Evolutionary conservation across 2,113 vertebrate genomes (phyloP).

Genomic region (Eleginops maclovinus): DNA sequence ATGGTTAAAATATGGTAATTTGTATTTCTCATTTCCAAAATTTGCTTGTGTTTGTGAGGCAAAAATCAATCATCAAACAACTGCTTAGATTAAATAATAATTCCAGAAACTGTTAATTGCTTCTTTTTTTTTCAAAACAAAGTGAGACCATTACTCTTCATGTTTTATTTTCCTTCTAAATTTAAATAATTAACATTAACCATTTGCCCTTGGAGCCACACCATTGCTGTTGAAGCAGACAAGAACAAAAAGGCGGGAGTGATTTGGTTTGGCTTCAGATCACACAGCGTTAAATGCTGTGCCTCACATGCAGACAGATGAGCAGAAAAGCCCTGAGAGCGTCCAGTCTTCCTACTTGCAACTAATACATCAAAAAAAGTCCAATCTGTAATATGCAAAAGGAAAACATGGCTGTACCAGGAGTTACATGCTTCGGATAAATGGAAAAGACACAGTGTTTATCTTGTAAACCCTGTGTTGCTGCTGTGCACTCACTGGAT

Average conservation of each 20-base stretch:
- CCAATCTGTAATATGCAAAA: conserved; percentile 46
- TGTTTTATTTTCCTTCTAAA: conserved; percentile 53
- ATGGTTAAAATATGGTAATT: conserved; percentile 6
- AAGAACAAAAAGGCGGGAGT: conserved; percentile 33
- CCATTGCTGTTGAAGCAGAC: conserved; percentile 32
- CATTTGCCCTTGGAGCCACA: conserved; percentile 47
- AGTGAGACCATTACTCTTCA: conserved; percentile 28
- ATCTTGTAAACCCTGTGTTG: neutral
- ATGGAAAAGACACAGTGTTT: conserved; percentile 1
- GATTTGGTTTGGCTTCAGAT: conserved; percentile 64
- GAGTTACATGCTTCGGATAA: neutral
- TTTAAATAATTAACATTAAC: conserved; percentile 65
- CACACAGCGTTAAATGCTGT: conserved; percentile 33
- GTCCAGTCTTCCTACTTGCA: conserved; percentile 39
- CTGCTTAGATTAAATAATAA: neutral
- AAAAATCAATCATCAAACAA: neutral
- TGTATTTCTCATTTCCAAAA: neutral
- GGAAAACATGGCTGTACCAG: conserved; percentile 24
- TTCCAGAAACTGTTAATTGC: neutral
- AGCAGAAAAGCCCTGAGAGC: conserved; percentile 48
- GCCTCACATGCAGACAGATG: conserved; percentile 1
- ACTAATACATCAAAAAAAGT: conserved; percentile 54
- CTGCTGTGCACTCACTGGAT: neutral
- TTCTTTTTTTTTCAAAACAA: conserved; percentile 11
- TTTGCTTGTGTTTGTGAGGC: neutral